These are phyloP conservation scores for Hemichromis elongatus DNA, from an alignment of 2,113 vertebrate species.

Conservation along the genomic window DNA sequence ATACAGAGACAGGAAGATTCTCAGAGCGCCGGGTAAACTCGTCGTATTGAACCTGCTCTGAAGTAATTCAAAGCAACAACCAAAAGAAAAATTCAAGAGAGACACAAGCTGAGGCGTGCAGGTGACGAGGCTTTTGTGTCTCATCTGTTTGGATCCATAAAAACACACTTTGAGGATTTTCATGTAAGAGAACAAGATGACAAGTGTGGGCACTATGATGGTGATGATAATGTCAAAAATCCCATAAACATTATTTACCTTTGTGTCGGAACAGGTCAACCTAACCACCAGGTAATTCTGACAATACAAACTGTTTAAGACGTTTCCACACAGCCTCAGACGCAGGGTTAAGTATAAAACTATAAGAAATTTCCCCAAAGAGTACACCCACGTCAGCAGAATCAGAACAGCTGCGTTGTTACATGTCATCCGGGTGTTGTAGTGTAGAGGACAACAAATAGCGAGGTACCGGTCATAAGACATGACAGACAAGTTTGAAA, in stretches of 20 bases:
- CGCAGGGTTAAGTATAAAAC: background rate
- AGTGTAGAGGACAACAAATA: constrained; percentile 26
- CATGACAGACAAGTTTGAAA: constrained; percentile 35
- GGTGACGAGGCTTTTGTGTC: background rate
- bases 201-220: background rate
- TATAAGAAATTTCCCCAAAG: background rate
- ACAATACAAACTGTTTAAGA: constrained; percentile 46
- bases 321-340: constrained; percentile 32
- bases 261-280: constrained; percentile 38
- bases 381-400: no score
- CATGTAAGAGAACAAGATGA: background rate
- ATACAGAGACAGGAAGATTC: background rate
- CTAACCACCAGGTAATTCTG: constrained; percentile 39
- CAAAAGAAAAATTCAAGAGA: background rate
- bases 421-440: background rate
- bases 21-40: background rate
- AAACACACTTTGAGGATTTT: background rate
- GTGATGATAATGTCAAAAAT: background rate
- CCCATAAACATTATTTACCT: background rate
- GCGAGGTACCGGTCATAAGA: constrained; percentile 37
- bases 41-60: background rate
- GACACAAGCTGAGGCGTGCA: background rate
- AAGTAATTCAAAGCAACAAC: background rate
- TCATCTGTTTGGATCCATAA: background rate
- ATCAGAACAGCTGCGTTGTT: background rate